phyloP scores from a whole-genome alignment of 1,140 invertebrate species.

The Harpegnathos saltator region DNA sequence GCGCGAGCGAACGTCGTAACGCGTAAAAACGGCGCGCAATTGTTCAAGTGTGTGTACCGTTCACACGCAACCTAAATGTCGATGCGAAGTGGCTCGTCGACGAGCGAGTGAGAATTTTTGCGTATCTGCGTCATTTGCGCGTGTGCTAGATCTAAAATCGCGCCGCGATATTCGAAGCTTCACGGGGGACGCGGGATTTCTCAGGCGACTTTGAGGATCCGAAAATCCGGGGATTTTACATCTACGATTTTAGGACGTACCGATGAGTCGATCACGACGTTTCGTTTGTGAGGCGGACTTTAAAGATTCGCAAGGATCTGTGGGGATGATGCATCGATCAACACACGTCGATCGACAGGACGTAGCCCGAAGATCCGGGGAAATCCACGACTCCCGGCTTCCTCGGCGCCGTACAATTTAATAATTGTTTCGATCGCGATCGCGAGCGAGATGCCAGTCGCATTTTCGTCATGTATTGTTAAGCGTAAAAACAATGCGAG shows the following conservation, averaged over 20 bases:
- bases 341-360: neutral
- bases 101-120: conserved; percentile 33
- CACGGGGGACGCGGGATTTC: neutral
- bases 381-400: neutral
- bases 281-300: neutral
- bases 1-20: neutral
- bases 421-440: neutral
- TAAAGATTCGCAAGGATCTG: neutral
- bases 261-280: neutral
- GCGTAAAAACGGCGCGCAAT: too few relatives aligned
- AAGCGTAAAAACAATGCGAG: neutral
- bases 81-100: neutral
- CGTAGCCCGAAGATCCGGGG: neutral
- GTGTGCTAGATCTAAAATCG: conserved; percentile 10
- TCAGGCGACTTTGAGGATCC: neutral
- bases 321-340: neutral
- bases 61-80: conserved; percentile 32
- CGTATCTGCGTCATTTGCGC: neutral
- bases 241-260: neutral
- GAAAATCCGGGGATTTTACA: neutral
- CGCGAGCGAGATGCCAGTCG: neutral
- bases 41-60: conserved; percentile 10
- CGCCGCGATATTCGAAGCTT: neutral
- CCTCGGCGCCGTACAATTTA: neutral
- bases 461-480: neutral